phyloP scores from a whole-genome alignment of 2,113 vertebrate species.

The Malaclemys terrapin region DNA sequence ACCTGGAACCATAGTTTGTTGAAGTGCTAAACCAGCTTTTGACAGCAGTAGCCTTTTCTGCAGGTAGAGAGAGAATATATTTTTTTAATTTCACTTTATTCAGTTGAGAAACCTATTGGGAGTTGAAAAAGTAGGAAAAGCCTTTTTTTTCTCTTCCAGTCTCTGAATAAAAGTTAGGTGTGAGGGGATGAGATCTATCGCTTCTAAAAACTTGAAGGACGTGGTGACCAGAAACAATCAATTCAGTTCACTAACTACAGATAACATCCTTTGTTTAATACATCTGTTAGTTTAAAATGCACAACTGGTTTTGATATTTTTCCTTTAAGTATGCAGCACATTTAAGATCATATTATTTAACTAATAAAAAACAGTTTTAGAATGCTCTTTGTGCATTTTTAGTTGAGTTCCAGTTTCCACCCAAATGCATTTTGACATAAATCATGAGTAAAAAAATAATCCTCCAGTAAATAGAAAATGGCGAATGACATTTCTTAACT shows the following conservation, averaged over 20 bases:
- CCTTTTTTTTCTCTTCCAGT: not conserved
- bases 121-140: not conserved
- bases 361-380: not conserved
- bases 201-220: not conserved
- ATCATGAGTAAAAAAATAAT: not conserved
- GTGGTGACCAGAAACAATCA: not conserved
- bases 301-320: not conserved
- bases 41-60: not conserved
- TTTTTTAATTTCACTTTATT: not conserved
- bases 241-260: not conserved
- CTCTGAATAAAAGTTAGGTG: not conserved
- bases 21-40: not conserved
- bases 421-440: no score
- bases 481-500: not conserved
- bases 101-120: not conserved
- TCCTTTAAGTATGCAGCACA: not conserved
- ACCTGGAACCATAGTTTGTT: not conserved
- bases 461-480: not conserved
- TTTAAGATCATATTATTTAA: not conserved
- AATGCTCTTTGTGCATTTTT: not conserved
- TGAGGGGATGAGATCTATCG: not conserved
- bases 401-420: no score
- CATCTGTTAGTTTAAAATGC: no score
- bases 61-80: not conserved
- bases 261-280: no score